A percentile compares a stretch with the other conserved stretches of the same genome.
These are phyloP conservation scores for Caenorhabditis briggsae DNA, from an alignment of 1,140 invertebrate genomes.

Conservation along the genomic window DNA sequence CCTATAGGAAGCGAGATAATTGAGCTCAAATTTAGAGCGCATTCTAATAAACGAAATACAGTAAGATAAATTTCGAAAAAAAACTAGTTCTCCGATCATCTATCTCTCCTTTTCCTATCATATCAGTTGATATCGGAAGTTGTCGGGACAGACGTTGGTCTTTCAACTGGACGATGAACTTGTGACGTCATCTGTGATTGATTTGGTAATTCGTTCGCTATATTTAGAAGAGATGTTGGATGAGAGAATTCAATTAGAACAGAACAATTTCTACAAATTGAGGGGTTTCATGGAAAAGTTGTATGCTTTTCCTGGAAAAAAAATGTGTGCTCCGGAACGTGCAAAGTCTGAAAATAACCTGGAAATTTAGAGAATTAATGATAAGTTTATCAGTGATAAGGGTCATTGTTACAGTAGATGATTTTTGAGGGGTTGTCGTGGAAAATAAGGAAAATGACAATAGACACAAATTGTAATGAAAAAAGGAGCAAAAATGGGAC, in stretches of 20 bases:
- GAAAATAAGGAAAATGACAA: background rate
- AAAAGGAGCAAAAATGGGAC: background rate
- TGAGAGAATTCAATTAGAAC: background rate
- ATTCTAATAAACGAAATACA: too few species aligned
- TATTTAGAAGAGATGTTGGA: background rate
- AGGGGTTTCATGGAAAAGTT: too few species aligned
- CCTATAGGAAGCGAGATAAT: too few species aligned
- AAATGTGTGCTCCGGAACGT: background rate
- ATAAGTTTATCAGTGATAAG: background rate
- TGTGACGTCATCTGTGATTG: constrained; percentile 26
- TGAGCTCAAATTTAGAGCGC: too few species aligned
- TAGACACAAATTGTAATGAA: background rate
- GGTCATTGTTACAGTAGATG: constrained; percentile 4
- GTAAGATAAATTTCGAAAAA: background rate
- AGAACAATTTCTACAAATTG: too few species aligned
- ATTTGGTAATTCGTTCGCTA: background rate
- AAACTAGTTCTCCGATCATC: constrained; percentile 34
- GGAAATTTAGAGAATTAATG: background rate
- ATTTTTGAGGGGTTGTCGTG: background rate
- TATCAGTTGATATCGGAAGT: background rate
- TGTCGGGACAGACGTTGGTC: background rate
- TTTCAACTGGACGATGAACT: constrained; percentile 45
- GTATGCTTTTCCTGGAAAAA: background rate
- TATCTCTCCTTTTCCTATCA: background rate
- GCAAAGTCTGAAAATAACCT: background rate